phyloP scores from a whole-genome alignment of 2,888 invertebrate species.

The Notodonta dromedarius region DNA sequence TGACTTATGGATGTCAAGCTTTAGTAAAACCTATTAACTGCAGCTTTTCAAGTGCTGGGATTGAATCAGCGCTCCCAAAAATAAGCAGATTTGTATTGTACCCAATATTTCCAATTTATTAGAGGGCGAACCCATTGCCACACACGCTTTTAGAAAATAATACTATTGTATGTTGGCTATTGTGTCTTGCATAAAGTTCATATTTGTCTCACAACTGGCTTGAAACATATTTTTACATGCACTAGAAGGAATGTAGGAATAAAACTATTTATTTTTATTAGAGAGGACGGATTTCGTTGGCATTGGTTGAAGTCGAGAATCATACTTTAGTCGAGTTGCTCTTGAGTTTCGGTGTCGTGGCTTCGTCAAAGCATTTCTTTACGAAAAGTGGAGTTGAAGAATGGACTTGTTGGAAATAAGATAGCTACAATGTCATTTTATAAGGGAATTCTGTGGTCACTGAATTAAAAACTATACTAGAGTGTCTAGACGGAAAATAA shows the following conservation, averaged over 20 bases:
- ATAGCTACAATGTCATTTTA: not conserved
- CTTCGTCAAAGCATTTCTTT: not conserved
- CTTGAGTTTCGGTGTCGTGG: not conserved
- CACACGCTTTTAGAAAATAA: too few species aligned
- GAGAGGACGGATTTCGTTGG: not conserved
- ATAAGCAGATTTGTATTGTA: too few species aligned
- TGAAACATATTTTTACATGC: too few species aligned
- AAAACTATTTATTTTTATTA: not conserved
- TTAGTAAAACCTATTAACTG: not conserved
- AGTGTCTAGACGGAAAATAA: too few species aligned
- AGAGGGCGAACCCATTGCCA: too few species aligned
- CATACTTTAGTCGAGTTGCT: not conserved
- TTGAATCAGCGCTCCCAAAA: too few species aligned
- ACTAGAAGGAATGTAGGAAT: not conserved
- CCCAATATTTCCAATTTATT: too few species aligned
- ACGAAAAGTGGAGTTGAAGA: not conserved
- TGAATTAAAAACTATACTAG: too few species aligned
- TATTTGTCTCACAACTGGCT: not conserved
- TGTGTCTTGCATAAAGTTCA: too few species aligned
- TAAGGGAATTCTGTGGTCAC: not conserved
- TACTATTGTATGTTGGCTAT: too few species aligned
- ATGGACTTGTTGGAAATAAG: not conserved
- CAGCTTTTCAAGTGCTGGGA: too few species aligned
- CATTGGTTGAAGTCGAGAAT: conserved; percentile 2
- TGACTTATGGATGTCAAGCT: not conserved